Conservation (phyloP, 2,797 vertebrate genomes). For the Parambassis ranga region DNA sequence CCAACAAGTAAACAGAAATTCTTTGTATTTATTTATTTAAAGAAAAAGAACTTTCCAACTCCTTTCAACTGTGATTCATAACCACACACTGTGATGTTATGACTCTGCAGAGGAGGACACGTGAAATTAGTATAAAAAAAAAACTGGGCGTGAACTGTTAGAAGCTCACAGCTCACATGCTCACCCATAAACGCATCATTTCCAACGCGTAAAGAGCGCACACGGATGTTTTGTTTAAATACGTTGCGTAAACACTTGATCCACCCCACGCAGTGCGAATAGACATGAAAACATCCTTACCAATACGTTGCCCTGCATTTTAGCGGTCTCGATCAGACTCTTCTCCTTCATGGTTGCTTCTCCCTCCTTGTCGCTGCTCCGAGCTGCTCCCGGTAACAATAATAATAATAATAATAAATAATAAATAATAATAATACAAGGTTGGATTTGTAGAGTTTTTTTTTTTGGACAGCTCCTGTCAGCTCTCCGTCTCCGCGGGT, state of each 20-base stretch:
- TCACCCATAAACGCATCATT: too few species aligned
- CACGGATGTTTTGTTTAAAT: too few species aligned
- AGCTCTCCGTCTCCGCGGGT: conserved; percentile 47
- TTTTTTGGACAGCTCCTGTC: conserved; percentile 28
- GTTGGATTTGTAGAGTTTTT: conserved; percentile 31
- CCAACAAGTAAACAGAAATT: conserved; percentile 20
- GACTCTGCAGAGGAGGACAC: conserved; percentile 1
- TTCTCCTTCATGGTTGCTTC: conserved; percentile 89
- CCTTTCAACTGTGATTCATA: neutral
- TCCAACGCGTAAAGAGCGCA: conserved; percentile 33
- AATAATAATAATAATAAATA: too few species aligned
- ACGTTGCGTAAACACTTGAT: too few species aligned
- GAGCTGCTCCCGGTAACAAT: conserved; percentile 1
- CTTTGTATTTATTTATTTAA: too few species aligned
- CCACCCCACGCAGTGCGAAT: too few species aligned
- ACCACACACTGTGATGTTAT: too few species aligned
- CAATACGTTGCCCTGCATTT: conserved; percentile 93
- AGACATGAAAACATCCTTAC: conserved; percentile 73
- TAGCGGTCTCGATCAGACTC: conserved; percentile 93
- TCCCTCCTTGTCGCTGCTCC: conserved; percentile 17
- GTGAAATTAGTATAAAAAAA: neutral
- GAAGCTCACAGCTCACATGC: neutral
- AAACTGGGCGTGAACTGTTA: conserved; percentile 41
- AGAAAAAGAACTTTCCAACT: conserved; percentile 62
- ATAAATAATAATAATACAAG: too few species aligned